Evolutionary conservation across 23 tunicate genomes (phyloP).

Genomic region (Halocynthia aurantium): DNA sequence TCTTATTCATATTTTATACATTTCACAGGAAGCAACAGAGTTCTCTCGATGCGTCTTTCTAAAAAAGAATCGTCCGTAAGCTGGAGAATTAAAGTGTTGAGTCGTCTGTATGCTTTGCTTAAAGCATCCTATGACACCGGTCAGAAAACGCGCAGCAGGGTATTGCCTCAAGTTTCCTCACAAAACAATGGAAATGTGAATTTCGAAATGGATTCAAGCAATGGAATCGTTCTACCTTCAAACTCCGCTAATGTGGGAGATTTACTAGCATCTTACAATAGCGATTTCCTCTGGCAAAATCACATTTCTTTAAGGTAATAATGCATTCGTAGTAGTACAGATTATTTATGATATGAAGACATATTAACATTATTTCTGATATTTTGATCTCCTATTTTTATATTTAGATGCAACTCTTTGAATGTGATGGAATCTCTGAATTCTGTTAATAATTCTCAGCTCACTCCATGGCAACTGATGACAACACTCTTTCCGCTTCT

Average conservation of each 20-base stretch:
- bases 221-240: not conserved
- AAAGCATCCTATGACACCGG: not conserved
- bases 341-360: too few relatives aligned
- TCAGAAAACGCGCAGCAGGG: not conserved
- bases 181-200: not conserved
- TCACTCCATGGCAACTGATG: conserved; percentile 9
- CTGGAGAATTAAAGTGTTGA: conserved; percentile 58
- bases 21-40: conserved; percentile 16
- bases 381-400: too few relatives aligned
- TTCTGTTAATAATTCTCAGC: too few relatives aligned
- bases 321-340: too few relatives aligned
- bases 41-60: conserved; percentile 46
- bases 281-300: too few relatives aligned
- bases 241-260: not conserved
- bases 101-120: conserved; percentile 34
- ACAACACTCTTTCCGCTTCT: conserved; percentile 12
- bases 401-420: too few relatives aligned
- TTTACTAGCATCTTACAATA: not conserved
- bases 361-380: too few relatives aligned
- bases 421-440: too few relatives aligned
- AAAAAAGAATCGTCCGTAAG: conserved; percentile 57
- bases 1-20: not conserved
- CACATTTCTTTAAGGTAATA: too few relatives aligned
- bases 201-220: not conserved
- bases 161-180: not conserved